Evolutionary conservation across 2,113 vertebrate species (phyloP).

Genomic region (Bostrychus sinensis): DNA sequence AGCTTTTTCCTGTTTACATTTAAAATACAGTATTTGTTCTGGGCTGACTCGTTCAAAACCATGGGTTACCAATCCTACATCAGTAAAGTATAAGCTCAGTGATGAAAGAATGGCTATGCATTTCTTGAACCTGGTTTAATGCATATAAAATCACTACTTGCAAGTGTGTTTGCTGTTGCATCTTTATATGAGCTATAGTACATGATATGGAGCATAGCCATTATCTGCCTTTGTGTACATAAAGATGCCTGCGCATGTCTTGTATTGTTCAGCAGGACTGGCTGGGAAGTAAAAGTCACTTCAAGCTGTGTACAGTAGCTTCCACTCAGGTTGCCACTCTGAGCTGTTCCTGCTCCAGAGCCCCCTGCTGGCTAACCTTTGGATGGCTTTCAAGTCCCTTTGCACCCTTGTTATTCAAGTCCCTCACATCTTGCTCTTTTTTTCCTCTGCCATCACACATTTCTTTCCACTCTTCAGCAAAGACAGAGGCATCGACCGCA

Average conservation of each 20-base stretch:
- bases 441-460: slow-evolving; percentile 37
- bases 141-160: no score
- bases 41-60: no score
- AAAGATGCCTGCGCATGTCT: not conserved
- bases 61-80: no score
- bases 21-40: no score
- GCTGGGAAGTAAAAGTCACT: slow-evolving; percentile 6
- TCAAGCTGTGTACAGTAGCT: slow-evolving; percentile 11
- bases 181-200: no score
- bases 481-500: slow-evolving; percentile 40
- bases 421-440: slow-evolving; percentile 38
- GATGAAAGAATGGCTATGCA: no score
- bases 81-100: no score
- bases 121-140: no score
- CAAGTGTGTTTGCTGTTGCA: no score
- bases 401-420: slow-evolving; percentile 46
- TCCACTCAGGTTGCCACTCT: slow-evolving; percentile 1
- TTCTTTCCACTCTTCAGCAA: slow-evolving; percentile 13
- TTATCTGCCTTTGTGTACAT: not conserved
- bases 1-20: no score
- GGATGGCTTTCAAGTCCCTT: slow-evolving; percentile 59
- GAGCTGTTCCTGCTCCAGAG: slow-evolving; percentile 22
- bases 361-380: slow-evolving; percentile 55
- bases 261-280: not conserved
- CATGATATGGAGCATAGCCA: no score